Conservation (phyloP, 2,113 vertebrate genomes). For the Macaca nemestrina region DNA sequence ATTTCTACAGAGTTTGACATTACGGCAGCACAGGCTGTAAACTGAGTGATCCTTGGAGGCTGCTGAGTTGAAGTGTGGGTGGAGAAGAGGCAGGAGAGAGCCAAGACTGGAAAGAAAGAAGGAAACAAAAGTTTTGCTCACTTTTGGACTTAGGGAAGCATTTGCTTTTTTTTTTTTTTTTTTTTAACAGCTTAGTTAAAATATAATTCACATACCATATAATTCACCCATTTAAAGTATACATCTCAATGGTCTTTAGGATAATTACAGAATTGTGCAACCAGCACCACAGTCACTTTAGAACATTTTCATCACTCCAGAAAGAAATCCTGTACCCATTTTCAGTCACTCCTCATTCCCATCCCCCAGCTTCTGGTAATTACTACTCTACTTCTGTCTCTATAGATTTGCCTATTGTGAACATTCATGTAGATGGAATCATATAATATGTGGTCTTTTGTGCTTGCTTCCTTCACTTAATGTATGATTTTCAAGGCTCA, state of each 20-base stretch:
- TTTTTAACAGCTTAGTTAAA: neutral
- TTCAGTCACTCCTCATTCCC: neutral
- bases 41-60: slow-evolving; percentile 73
- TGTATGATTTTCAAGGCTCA: neutral
- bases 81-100: slow-evolving; percentile 54
- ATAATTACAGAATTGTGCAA: neutral
- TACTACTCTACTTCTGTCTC: neutral
- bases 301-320: neutral
- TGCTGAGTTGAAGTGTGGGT: slow-evolving; percentile 34
- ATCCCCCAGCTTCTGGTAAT: neutral
- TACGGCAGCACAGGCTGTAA: slow-evolving; percentile 52
- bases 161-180: neutral
- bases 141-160: neutral
- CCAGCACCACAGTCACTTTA: neutral
- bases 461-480: neutral
- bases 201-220: neutral
- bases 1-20: slow-evolving; percentile 67
- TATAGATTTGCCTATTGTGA: neutral
- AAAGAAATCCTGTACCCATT: neutral
- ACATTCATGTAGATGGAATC: neutral
- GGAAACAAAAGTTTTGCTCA: slow-evolving; percentile 36
- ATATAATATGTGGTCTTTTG: neutral
- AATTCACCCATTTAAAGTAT: slow-evolving; percentile 8
- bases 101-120: slow-evolving; percentile 22
- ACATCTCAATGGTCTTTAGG: neutral